Conservation (phyloP, 2,113 vertebrate genomes). For the Silurus meridionalis region DNA sequence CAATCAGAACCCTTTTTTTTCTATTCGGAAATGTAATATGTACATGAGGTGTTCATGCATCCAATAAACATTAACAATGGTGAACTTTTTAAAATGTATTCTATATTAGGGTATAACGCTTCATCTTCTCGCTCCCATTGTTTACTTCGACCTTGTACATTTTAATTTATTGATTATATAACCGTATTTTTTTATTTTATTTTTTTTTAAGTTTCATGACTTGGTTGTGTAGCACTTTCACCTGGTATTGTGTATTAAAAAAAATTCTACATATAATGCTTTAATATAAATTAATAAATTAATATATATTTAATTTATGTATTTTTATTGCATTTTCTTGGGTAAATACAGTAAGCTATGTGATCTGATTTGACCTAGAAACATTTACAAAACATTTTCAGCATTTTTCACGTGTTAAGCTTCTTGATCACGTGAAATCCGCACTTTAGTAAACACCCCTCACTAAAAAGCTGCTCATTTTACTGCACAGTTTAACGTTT, state of each 20-base stretch:
- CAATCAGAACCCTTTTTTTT: neutral
- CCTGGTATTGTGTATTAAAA: neutral
- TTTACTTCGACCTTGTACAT: too few relatives aligned
- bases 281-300: neutral
- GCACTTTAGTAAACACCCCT: neutral
- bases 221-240: neutral
- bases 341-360: neutral
- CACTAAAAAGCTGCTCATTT: neutral
- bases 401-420: neutral
- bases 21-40: neutral
- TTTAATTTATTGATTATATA: too few relatives aligned
- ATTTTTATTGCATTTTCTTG: too few relatives aligned
- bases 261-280: neutral
- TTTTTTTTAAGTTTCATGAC: neutral
- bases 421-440: neutral
- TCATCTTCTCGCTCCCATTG: too few relatives aligned
- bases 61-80: neutral
- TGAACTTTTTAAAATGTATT: neutral
- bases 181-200: too few relatives aligned
- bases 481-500: neutral
- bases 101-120: neutral
- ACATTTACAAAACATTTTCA: neutral
- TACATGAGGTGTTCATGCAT: neutral
- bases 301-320: too few relatives aligned
- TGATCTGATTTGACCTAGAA: neutral